These are phyloP conservation scores for human (Homo sapiens) DNA, from an alignment of 2,113 vertebrate species.

Conservation along the genomic window GRCh38 chr1:50509001-50509500, in stretches of 20 bases:
- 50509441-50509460: no score
- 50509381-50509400: no score
- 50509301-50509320: not conserved
- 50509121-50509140: not conserved
- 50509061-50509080: not conserved
- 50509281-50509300: conserved; percentile 26
- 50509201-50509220: not conserved
- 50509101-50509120: not conserved
- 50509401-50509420: no score
- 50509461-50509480: no score
- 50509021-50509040: not conserved
- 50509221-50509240: not conserved
- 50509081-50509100: not conserved
- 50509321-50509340: not conserved
- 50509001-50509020: not conserved
- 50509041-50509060: not conserved
- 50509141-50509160: no score
- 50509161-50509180: no score
- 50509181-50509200: no score
- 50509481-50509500: no score
- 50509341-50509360: no score
- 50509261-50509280: not conserved
- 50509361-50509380: no score
- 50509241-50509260: conserved; percentile 15
- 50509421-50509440: no score